Percentiles rank a stretch among this genome's conserved stretches.
These are phyloP conservation scores for Phenganax subtilis DNA, from an alignment of 92 coral and sea anemone species.

Conservation along the genomic window DNA sequence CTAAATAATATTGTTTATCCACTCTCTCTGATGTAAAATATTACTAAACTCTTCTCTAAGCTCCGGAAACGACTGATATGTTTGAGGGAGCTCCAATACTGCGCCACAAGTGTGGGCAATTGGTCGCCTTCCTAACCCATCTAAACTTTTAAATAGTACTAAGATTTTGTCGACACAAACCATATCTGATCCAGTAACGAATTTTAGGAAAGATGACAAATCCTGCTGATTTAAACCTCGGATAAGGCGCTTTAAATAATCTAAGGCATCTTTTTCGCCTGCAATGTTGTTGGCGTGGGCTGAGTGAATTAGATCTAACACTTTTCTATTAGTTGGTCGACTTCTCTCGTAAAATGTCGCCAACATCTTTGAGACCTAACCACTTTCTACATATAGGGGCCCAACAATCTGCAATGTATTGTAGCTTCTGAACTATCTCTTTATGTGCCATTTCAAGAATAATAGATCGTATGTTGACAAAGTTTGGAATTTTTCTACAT, in stretches of 20 bases:
- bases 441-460: background rate
- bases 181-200: conserved; percentile 42
- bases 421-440: background rate
- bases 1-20: too few species aligned
- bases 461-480: background rate
- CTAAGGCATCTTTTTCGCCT: conserved; percentile 21
- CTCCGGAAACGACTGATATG: conserved; percentile 39
- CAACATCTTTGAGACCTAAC: background rate
- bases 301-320: background rate
- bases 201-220: conserved; percentile 41
- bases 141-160: conserved; percentile 33
- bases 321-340: background rate
- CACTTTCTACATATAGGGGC: conserved; percentile 1
- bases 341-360: background rate
- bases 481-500: too few species aligned
- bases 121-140: conserved; percentile 44
- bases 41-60: conserved; percentile 43
- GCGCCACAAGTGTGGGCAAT: conserved; percentile 50
- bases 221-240: conserved; percentile 40
- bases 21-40: background rate
- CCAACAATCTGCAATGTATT: conserved; percentile 4
- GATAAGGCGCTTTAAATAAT: conserved; percentile 41
- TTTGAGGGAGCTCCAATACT: conserved; percentile 48
- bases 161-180: conserved; percentile 38
- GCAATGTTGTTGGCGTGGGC: background rate